Evolutionary conservation across 2,113 vertebrate genomes (phyloP).

Genomic region (Saimiri boliviensis): DNA sequence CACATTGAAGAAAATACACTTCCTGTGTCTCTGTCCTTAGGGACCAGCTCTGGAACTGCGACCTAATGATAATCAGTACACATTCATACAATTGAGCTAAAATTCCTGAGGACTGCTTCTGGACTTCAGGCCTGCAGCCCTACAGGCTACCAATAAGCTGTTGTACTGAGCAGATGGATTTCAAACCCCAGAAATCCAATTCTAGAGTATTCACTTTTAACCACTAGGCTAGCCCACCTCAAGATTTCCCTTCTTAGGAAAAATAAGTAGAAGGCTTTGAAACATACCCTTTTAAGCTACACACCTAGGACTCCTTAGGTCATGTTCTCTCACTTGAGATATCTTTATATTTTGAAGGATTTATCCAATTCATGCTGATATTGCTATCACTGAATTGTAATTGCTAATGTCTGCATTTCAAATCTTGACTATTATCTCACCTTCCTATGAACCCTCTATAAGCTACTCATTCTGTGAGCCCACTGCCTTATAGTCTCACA

Average conservation of each 20-base stretch:
- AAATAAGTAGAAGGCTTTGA: background rate
- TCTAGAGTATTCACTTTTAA: background rate
- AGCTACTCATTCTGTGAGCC: background rate
- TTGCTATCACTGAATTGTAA: background rate
- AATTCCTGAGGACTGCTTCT: background rate
- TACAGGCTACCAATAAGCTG: background rate
- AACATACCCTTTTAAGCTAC: background rate
- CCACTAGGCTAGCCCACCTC: background rate
- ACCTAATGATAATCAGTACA: background rate
- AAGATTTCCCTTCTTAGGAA: background rate
- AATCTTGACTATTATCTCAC: background rate
- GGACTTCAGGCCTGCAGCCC: background rate
- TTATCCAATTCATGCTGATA: background rate
- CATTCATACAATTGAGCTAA: background rate
- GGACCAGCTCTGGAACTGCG: background rate
- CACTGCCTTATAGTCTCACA: background rate
- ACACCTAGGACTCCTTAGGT: background rate
- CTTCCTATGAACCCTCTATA: background rate
- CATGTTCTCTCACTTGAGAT: background rate
- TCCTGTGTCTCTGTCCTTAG: background rate
- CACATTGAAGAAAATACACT: background rate
- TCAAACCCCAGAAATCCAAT: background rate
- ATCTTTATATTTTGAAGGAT: slow-evolving; percentile 13
- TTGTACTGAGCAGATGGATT: background rate
- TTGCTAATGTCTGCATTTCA: background rate